Evolutionary conservation across 2,888 invertebrate genomes (phyloP).

Genomic region (Chymomyza fuscimana): DNA sequence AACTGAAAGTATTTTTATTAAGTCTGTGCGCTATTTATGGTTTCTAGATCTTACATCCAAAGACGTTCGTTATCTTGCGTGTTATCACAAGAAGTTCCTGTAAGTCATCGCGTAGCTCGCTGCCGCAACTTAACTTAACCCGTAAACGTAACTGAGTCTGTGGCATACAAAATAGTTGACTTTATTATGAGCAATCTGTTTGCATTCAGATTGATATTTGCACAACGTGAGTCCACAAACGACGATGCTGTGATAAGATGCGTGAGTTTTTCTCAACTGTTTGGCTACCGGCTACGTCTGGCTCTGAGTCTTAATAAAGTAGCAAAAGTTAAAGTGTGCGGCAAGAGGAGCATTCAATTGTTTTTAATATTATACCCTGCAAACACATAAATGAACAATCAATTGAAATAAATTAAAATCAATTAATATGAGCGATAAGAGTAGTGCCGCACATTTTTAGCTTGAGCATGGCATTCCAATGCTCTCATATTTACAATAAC

Average conservation of each 20-base stretch:
- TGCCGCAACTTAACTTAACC: not conserved
- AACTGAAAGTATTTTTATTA: constrained; percentile 50
- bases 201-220: constrained; percentile 52
- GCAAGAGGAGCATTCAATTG: not conserved
- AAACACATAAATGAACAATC: not conserved
- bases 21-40: constrained; percentile 54
- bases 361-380: not conserved
- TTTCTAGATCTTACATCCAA: constrained; percentile 17
- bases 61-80: constrained; percentile 42
- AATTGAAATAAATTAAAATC: constrained; percentile 53
- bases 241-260: constrained; percentile 54
- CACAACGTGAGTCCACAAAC: constrained; percentile 73
- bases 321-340: not conserved
- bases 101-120: constrained; percentile 11
- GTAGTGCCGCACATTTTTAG: not conserved
- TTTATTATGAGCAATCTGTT: constrained; percentile 50
- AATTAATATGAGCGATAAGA: not conserved
- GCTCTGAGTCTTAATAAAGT: not conserved
- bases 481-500: too few species aligned
- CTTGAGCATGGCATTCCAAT: not conserved
- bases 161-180: constrained; percentile 1
- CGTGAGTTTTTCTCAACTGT: constrained; percentile 33
- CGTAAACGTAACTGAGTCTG: not conserved
- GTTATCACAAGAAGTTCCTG: constrained; percentile 33
- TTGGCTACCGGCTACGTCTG: constrained; percentile 20